These are phyloP conservation scores for Drosophila leonis DNA, from an alignment of 2,888 invertebrate species.

Conservation along the genomic window DNA sequence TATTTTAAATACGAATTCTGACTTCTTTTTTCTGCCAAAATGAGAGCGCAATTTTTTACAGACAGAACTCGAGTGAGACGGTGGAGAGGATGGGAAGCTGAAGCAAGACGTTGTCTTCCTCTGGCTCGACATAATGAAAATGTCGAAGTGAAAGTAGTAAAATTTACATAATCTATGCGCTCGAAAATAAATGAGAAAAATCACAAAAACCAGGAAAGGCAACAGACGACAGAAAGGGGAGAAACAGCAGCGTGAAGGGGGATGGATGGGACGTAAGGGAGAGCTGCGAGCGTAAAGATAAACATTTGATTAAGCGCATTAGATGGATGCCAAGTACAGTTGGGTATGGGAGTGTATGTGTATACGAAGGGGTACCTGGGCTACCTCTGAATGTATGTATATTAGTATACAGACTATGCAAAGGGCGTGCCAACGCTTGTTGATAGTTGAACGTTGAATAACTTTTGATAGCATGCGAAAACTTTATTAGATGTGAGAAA, in stretches of 20 bases:
- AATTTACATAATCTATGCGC: slow-evolving; percentile 80
- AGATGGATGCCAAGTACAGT: slow-evolving; percentile 42
- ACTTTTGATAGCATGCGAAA: slow-evolving; percentile 50
- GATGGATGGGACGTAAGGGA: slow-evolving; percentile 3
- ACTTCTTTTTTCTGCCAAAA: slow-evolving; percentile 54
- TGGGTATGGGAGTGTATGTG: background rate
- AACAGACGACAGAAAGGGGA: slow-evolving; percentile 1
- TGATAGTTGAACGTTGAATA: slow-evolving; percentile 45
- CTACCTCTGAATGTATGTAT: no score
- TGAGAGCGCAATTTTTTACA: slow-evolving; percentile 76
- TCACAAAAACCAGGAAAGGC: slow-evolving; percentile 49
- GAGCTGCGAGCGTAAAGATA: slow-evolving; percentile 62
- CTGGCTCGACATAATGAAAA: slow-evolving; percentile 74
- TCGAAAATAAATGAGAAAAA: slow-evolving; percentile 80
- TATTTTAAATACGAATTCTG: slow-evolving; percentile 78
- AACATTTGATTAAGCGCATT: slow-evolving; percentile 79
- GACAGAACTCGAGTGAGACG: background rate
- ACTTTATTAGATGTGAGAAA: slow-evolving; percentile 76
- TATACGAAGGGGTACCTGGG: slow-evolving; percentile 3
- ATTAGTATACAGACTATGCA: background rate
- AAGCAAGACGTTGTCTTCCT: slow-evolving; percentile 46
- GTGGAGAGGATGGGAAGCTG: background rate
- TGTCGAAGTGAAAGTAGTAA: slow-evolving; percentile 82
- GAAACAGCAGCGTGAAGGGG: background rate
- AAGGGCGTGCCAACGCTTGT: slow-evolving; percentile 27